Conservation (phyloP, 1,140 invertebrate genomes). For the Apolygus lucorum region DNA sequence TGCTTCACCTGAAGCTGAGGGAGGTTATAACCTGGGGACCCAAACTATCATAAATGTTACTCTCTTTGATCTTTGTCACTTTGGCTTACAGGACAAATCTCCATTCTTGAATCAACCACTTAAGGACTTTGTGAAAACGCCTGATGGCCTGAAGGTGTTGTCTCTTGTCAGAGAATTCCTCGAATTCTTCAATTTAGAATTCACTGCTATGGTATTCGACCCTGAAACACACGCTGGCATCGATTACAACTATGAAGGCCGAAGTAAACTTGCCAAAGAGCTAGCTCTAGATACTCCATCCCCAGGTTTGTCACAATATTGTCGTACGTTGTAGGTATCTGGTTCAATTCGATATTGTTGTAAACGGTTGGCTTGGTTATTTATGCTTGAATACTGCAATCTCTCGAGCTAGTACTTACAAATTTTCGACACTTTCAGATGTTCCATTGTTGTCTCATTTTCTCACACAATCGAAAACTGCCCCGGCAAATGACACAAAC, state of each 20-base stretch:
- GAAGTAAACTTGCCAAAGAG: conserved; percentile 47
- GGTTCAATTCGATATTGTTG: no score
- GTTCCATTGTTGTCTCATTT: neutral
- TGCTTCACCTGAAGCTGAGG: no score
- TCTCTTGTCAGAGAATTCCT: conserved; percentile 60
- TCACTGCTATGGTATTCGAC: conserved; percentile 59
- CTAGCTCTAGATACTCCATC: conserved; percentile 42
- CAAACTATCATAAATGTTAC: no score
- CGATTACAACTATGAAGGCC: conserved; percentile 45
- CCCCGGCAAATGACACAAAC: neutral
- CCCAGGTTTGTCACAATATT: neutral
- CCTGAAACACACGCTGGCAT: conserved; percentile 54
- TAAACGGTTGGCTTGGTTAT: no score
- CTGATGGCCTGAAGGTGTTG: conserved; percentile 53
- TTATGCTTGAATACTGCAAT: no score
- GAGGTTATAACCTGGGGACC: no score
- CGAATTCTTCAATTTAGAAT: conserved; percentile 60
- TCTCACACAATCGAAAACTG: neutral
- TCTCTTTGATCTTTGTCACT: neutral
- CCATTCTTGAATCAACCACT: conserved; percentile 54
- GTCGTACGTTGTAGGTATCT: no score
- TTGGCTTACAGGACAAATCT: conserved; percentile 47
- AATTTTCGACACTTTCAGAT: no score
- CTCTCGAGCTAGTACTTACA: no score
- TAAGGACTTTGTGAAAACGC: conserved; percentile 50